Base-by-base conservation (phyloP, 1,140 invertebrate species). In the Drosophila ananassae region DNA sequence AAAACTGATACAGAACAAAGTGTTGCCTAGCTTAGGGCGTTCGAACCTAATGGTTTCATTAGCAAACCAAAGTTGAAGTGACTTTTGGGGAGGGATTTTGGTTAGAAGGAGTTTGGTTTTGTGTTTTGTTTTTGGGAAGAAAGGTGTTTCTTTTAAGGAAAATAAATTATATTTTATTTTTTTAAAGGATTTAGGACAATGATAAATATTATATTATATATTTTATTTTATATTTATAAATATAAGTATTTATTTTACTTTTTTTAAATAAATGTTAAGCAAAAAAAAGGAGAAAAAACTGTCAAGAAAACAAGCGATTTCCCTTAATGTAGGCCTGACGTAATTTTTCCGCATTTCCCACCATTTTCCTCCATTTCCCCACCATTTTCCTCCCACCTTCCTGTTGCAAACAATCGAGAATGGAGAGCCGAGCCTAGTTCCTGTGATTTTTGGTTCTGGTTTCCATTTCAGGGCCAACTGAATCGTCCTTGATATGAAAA, bases 351-450 rank as follows among this genome's bases (percentile, higher is more conserved):
- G 39, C 25, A 25, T 62, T 62, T 22, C 17, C 34, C 22, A 6
- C 12, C 1, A 0, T 39, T 30, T 69, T 34, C 22, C 46, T 32
- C 30, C 32, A 17, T 21, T n/a, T 67, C 41, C 72, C 59, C 12
- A 21, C 8, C 10, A 2, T 39, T 30, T 69, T 34, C 22, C 46
- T 32, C 30, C 32, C 41, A 47, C 54, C 51, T 62, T 50, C 63
- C 56, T 77, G 57, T 57, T 87, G 79, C 80, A 89, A 87, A 87
- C 79, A 85, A 82, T 80, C 80, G 76, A 39, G 66, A 47, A 67
- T 53, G 46, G 28, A 39, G 54, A 60, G 82, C 82, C 82, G 59
- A 47, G 82, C 82, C 82, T 73, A 89, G 69, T 89, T 87, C 73
- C 73, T 72, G 68, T 72, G 68, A 46, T 62, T 47, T 17, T 37